These are phyloP conservation scores for Lophotriccus pileatus DNA, from an alignment of 2,797 vertebrate species.

Conservation along the genomic window DNA sequence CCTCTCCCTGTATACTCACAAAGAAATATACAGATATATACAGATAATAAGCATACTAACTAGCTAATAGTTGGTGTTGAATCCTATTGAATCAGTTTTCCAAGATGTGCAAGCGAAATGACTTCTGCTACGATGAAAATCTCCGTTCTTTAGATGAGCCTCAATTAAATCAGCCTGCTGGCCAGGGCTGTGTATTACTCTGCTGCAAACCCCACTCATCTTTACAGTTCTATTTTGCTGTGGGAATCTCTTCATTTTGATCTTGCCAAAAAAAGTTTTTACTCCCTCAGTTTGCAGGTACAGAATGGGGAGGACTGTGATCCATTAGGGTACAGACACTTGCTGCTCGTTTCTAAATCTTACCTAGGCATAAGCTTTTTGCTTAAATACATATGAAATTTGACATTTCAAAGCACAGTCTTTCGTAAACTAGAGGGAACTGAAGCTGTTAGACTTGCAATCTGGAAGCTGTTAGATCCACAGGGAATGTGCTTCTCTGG, in stretches of 20 bases:
- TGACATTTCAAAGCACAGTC: constrained; percentile 37
- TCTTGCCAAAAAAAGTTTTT: neutral
- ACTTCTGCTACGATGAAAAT: neutral
- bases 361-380: neutral
- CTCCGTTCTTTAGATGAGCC: neutral
- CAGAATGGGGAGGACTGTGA: neutral
- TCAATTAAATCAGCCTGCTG: neutral
- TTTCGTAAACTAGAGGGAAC: constrained; percentile 29
- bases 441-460: constrained; percentile 49
- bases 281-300: neutral
- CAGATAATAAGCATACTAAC: neutral
- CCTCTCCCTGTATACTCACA: neutral
- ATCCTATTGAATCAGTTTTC: neutral
- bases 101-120: neutral
- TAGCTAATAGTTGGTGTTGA: neutral
- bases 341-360: neutral
- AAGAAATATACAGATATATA: neutral
- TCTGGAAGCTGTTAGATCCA: constrained; percentile 45
- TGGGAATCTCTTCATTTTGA: neutral
- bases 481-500: neutral
- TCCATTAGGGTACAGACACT: neutral
- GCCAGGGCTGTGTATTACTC: neutral
- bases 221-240: neutral
- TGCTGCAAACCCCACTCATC: neutral
- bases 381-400: neutral